Evolutionary conservation across 2,888 invertebrate species (phyloP), one percentile per base, ranked within the genome.

Genomic region (Mimumesa dahlbomi): DNA sequence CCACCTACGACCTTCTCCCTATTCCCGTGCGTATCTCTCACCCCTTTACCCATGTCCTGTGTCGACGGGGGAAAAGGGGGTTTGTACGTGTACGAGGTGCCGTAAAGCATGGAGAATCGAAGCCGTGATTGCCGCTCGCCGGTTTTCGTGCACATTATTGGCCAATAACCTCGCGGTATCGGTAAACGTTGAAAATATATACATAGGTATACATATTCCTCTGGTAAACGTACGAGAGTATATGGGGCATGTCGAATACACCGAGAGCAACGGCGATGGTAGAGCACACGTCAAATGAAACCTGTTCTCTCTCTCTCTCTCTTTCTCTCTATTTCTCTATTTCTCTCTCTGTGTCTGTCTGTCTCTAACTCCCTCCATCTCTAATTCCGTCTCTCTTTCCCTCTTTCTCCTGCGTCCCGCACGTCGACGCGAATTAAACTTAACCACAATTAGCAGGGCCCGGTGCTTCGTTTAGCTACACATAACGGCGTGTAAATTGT

Each of bases 361-460:
- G n/a, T 40, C 25, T 11, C 18, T 7, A 4, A 11, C 13, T 25
- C 21, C 6, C 22, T 16, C 29, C 6, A 6, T 11, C 43, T n/a
- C 13, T 9, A 16, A 9, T 16, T 9, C 16, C 40, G 1, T 16
- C 2, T 40, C 40, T 14, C n/a, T 11, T n/a, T 42, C 14, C 31
- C 14, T 38, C 54, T 31, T 1, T n/a, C n/a, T 0, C 0, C 31
- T 9, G 7, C 19, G 48, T 40, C 59, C 53, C 48, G 48, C 59
- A 72, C 72, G 73, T 75, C 74, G 72, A 46, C 64, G 69, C 67
- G 79, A 84, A 84, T 84, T 80, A 82, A 83, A 85, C 84, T 81
- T 84, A 75, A 85, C 85, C 85, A 79, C 84, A 84, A 84, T 85
- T 85, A 84, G 84, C 73, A 56, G 72, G 65, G 50, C 42, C n/a